Evolutionary conservation across 2,888 invertebrate genomes (phyloP), one percentile per base, ranked within the genome.

Genomic region (Ashinkailepas kermadecensis): DNA sequence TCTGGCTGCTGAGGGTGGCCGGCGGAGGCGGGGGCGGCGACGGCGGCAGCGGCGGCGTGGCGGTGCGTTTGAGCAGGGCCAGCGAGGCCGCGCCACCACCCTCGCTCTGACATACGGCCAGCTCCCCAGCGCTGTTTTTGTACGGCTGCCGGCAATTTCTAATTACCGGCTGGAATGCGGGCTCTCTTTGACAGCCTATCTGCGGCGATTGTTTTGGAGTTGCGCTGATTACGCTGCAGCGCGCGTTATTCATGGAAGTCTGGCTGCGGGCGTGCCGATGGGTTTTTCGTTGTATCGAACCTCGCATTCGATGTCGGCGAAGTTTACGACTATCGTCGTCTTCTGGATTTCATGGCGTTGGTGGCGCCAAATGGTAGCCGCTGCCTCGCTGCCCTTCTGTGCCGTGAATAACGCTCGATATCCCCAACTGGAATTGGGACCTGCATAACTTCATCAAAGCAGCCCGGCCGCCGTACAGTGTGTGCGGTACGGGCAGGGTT

Each of bases 141-240:
- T 18, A 8, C 74, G 39, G 74, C 74, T 15, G 74, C 74, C 9
- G 74, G 54, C 10, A 4, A 54, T 74, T 74, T 74, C 74, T 74
- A 54, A 74, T 74, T 74, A 74, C 15, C 74, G 54, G 18, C 54
- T 18, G 74, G 74, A 74, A 74, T 74, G 74, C 15, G 74, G 59
- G 12, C 74, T 6, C 67, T 67, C 67, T 25, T 67, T 25, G 25
- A 21, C 62, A n/a, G 67, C 0, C 25, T 12, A 67, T 25, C 25
- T 23, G 67, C 12, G 67, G 9, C 25, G 67, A 67, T 25, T 67
- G 67, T 67, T 67, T 67, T 67, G n/a, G 67, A 25, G 25, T 9
- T 3, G 67, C 9, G n/a, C n/a, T 25, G 67, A 13, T 15, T 62
- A 15, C 18, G 62, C 13, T 15, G 25, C 67, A 23, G 25, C 7